Base-by-base conservation (phyloP, 2,888 invertebrate genomes). In the Nineta flava region DNA sequence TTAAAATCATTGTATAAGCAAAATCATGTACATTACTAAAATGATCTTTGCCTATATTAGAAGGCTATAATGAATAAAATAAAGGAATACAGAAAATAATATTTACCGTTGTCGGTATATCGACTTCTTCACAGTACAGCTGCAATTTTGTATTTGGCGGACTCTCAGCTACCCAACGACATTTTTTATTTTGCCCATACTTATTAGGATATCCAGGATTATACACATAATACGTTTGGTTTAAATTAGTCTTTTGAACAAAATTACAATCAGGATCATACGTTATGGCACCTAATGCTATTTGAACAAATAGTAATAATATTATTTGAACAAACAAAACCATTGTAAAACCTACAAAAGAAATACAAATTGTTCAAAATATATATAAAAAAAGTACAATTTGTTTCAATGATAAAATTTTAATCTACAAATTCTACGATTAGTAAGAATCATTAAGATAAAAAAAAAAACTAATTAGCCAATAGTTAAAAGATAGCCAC, bases 101-200 rank as follows among this genome's bases (percentile, higher is more conserved):
- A 46, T 35, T n/a, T 52, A 58, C 62, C 26, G 26, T 26, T 7
- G 26, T 47, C 2, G 77, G 76, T 31, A 79, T 10, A 1, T 58
- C 45, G 4, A 78, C 63, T 1, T 63, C 62, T 1, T 62, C 53
- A 55, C 79, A 80, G 2, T 65, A 61, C 10, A 77, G 46, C 2
- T 66, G 60, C 51, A 74, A 72, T 47, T 61, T 66, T 45, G 72
- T 70, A 0, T 66, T 67, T 0, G 55, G 2, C 0, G 72, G 68
- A 50, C 73, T 69, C 10, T 38, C 53, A 0, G 60, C 67, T 7
- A 61, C 59, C 79, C 79, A 81, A 10, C 70, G 62, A 53, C 79
- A 80, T 2, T 60, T 56, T 1, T 57, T 56, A 0, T 63, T 62
- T 0, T 60, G 56, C 0, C 41, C 0, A 56, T 77, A 78, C 32